A percentile compares a stretch with the other conserved stretches of the same genome.
Conservation (phyloP, 2,113 vertebrate genomes). For the Egretta garzetta region DNA sequence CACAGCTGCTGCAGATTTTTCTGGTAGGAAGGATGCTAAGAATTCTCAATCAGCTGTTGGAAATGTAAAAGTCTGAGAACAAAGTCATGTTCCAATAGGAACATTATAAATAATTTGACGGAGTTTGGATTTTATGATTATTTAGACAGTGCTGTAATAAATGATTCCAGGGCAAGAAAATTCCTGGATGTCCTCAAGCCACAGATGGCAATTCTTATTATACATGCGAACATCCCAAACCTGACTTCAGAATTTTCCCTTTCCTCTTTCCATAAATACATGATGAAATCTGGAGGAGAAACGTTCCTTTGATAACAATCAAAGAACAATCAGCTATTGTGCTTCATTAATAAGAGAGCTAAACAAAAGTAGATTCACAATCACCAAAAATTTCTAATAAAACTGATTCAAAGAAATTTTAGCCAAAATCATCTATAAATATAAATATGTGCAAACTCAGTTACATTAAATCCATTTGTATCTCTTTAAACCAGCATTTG, state of each 20-base stretch:
- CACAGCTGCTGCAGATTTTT: neutral
- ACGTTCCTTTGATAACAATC: neutral
- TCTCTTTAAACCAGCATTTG: neutral
- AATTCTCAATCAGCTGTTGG: conserved; percentile 40
- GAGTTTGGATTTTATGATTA: conserved; percentile 50
- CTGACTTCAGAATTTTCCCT: conserved; percentile 48
- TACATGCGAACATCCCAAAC: neutral
- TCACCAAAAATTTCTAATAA: neutral
- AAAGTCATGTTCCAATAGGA: conserved; percentile 36
- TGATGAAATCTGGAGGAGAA: conserved; percentile 11
- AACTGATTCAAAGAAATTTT: neutral
- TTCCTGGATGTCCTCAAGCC: conserved; percentile 61
- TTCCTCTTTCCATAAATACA: conserved; percentile 50
- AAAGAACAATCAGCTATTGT: neutral
- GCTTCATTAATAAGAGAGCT: neutral
- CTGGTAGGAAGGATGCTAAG: conserved; percentile 34
- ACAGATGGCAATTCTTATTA: conserved; percentile 55
- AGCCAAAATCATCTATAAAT: neutral
- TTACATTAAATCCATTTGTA: neutral
- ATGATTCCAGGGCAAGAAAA: conserved; percentile 59
- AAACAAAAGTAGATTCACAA: neutral
- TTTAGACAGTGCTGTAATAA: conserved; percentile 44
- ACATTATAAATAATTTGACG: conserved; percentile 32
- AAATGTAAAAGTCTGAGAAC: conserved; percentile 11
- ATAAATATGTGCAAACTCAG: neutral